Conservation (phyloP, 2,113 vertebrate species). For the Mugil cephalus region DNA sequence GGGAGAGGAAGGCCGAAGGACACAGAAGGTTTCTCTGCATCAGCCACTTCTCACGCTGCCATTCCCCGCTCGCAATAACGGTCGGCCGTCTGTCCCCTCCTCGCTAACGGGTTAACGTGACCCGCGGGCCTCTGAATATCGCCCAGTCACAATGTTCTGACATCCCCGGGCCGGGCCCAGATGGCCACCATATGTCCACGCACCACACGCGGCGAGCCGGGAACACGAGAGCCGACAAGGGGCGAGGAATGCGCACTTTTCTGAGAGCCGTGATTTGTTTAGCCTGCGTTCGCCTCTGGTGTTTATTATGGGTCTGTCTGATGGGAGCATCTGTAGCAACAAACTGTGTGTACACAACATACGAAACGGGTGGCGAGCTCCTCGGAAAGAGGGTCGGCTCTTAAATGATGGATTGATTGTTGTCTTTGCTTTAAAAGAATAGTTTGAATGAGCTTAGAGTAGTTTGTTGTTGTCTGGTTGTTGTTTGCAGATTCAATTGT, state of each 20-base stretch:
- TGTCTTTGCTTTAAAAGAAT: too few relatives aligned
- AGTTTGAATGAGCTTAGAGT: background rate
- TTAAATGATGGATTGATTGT: too few relatives aligned
- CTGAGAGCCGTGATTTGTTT: slow-evolving; percentile 36
- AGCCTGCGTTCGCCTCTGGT: slow-evolving; percentile 30
- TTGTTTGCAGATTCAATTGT: background rate
- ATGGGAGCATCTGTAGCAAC: slow-evolving; percentile 27
- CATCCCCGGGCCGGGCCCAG: slow-evolving; percentile 64
- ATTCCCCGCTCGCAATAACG: slow-evolving; percentile 28
- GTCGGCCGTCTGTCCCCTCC: background rate
- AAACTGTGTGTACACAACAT: slow-evolving; percentile 40
- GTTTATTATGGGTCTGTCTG: slow-evolving; percentile 27
- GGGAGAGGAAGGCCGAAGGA: background rate
- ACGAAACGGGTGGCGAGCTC: background rate
- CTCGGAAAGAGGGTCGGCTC: too few relatives aligned
- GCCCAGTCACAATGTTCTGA: slow-evolving; percentile 60
- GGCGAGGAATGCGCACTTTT: slow-evolving; percentile 37
- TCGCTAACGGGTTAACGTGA: slow-evolving; percentile 51
- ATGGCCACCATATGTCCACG: slow-evolving; percentile 80
- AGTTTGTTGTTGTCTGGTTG: background rate
- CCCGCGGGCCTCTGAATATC: slow-evolving; percentile 49
- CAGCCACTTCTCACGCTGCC: slow-evolving; percentile 16
- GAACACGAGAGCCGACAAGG: slow-evolving; percentile 39
- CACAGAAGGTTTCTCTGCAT: background rate
- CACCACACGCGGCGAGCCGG: slow-evolving; percentile 47